Evolutionary conservation across 2,797 vertebrate genomes (phyloP).

Genomic region (Hozukius guyotensis): DNA sequence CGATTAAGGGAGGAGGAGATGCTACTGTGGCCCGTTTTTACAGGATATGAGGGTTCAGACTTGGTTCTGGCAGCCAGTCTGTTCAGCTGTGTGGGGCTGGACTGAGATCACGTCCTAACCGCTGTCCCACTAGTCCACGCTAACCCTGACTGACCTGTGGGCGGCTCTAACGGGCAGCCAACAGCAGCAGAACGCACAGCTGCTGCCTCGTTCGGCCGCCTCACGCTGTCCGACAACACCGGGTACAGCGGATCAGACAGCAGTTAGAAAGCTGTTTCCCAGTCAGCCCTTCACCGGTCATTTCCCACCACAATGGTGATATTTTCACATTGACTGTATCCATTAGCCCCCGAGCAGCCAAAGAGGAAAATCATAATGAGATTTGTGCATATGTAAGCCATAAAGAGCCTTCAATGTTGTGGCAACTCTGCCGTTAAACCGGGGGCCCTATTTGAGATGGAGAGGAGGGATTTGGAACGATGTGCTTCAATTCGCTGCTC

Average conservation of each 20-base stretch:
- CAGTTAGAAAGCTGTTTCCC: slow-evolving; percentile 12
- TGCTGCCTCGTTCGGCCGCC: slow-evolving; percentile 17
- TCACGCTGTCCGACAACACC: neutral
- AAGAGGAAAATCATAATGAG: slow-evolving; percentile 57
- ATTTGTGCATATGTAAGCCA: slow-evolving; percentile 72
- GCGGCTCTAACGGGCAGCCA: slow-evolving; percentile 23
- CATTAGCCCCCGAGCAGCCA: slow-evolving; percentile 46
- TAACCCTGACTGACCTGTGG: slow-evolving; percentile 50
- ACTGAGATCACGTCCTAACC: slow-evolving; percentile 50
- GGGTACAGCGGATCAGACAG: slow-evolving; percentile 16
- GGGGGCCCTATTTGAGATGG: slow-evolving; percentile 72
- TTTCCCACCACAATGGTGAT: slow-evolving; percentile 51
- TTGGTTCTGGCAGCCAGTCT: slow-evolving; percentile 43
- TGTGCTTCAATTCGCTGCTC: slow-evolving; percentile 71
- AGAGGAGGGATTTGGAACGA: slow-evolving; percentile 67
- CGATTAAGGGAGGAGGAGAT: slow-evolving; percentile 42
- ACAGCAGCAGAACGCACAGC: slow-evolving; percentile 38
- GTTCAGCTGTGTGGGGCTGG: slow-evolving; percentile 61
- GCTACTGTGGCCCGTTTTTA: slow-evolving; percentile 22
- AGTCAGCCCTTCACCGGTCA: slow-evolving; percentile 26
- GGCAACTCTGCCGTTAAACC: slow-evolving; percentile 67
- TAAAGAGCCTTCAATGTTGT: slow-evolving; percentile 67
- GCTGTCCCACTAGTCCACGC: slow-evolving; percentile 39
- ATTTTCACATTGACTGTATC: slow-evolving; percentile 60
- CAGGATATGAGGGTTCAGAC: slow-evolving; percentile 46